Evolutionary conservation across 2,113 vertebrate species (phyloP).

Genomic region (Opisthocomus hoazin): DNA sequence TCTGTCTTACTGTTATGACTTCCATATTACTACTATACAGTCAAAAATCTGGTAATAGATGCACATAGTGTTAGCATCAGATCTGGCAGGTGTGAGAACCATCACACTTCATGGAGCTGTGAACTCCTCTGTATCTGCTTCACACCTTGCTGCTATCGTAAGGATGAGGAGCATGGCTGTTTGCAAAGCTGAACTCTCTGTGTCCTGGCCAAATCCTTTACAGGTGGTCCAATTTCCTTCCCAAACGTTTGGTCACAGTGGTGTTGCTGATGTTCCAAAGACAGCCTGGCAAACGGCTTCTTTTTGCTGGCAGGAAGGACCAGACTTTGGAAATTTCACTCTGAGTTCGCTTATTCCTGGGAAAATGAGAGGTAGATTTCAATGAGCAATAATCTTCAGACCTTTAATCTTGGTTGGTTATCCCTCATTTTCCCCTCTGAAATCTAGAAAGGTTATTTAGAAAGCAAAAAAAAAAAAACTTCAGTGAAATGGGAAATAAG

Average conservation of each 20-base stretch:
- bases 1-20: not conserved
- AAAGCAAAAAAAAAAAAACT: too few species aligned
- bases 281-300: not conserved
- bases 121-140: slow-evolving; percentile 35
- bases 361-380: slow-evolving; percentile 1
- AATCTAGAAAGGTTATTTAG: not conserved
- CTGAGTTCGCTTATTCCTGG: not conserved
- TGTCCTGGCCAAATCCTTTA: slow-evolving; percentile 18
- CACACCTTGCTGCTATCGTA: not conserved
- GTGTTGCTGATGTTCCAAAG: slow-evolving; percentile 24
- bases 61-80: not conserved
- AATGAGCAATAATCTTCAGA: not conserved
- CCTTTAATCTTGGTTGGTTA: not conserved
- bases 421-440: not conserved
- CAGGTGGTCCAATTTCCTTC: slow-evolving; percentile 53
- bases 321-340: not conserved
- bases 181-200: not conserved
- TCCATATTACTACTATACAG: not conserved
- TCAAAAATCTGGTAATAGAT: not conserved
- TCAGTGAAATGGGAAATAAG: not conserved
- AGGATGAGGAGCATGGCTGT: not conserved
- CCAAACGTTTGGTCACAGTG: slow-evolving; percentile 41
- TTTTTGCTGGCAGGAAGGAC: not conserved
- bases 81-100: slow-evolving; percentile 14
- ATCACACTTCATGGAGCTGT: not conserved